Evolutionary conservation across 2,797 vertebrate genomes (phyloP).

Genomic region (Ispidina lecontei): DNA sequence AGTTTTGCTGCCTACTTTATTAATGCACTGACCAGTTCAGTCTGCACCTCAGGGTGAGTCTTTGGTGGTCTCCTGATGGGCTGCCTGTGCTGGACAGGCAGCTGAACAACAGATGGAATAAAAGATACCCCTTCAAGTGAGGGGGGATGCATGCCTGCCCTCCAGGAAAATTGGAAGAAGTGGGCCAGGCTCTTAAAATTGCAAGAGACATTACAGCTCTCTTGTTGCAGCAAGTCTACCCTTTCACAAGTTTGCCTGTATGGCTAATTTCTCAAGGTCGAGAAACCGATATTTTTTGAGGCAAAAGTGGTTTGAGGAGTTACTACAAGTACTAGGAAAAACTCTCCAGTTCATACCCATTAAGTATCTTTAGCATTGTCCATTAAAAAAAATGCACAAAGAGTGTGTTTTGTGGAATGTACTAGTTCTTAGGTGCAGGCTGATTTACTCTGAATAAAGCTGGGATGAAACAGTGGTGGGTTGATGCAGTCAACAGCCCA

Average conservation of each 20-base stretch:
- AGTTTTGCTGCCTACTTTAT: not conserved
- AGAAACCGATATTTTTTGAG: not conserved
- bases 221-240: not conserved
- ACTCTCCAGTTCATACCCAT: not conserved
- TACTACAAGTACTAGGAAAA: not conserved
- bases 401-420: rapidly evolving
- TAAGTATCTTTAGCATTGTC: not conserved
- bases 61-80: not conserved
- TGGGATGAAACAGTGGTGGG: not conserved
- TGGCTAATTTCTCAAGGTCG: not conserved
- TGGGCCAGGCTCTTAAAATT: not conserved
- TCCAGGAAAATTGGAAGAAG: not conserved
- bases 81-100: not conserved
- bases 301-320: not conserved
- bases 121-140: not conserved
- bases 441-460: not conserved
- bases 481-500: not conserved
- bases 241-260: not conserved
- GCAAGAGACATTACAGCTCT: not conserved
- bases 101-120: not conserved
- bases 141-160: not conserved
- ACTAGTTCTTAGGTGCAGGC: not conserved
- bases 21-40: not conserved
- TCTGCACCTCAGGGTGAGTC: rapidly evolving
- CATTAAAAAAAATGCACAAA: not conserved